A percentile compares a stretch with the other conserved stretches of the same genome.
Conservation (phyloP, 2,113 vertebrate species). For the Halcyon malimbica region DNA sequence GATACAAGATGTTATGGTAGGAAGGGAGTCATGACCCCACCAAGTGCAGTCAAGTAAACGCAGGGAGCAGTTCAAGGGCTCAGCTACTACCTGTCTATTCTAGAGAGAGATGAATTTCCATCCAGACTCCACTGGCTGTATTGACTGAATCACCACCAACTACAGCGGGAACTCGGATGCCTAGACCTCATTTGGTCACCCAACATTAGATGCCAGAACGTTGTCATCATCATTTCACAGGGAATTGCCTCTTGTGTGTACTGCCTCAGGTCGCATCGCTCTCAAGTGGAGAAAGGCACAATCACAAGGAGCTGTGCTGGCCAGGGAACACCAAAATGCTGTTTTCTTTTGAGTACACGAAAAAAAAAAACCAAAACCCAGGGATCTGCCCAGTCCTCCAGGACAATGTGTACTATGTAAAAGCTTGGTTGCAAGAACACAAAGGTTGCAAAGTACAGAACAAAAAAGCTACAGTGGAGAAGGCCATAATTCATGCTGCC, state of each 20-base stretch:
- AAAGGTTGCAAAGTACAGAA: not conserved
- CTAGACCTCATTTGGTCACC: not conserved
- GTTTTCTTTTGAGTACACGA: not conserved
- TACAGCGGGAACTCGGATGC: not conserved
- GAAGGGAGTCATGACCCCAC: not conserved
- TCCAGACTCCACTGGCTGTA: not conserved
- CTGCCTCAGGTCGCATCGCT: conserved; percentile 28
- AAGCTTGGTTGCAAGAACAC: not conserved
- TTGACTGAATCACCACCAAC: not conserved
- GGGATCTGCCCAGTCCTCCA: not conserved
- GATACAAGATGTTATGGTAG: fast-evolving
- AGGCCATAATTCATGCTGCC: not conserved
- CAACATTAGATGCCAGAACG: not conserved
- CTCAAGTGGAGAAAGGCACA: conserved; percentile 29
- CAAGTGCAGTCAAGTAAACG: not conserved
- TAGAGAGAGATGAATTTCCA: not conserved
- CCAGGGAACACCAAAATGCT: fast-evolving
- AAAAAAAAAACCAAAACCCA: not conserved
- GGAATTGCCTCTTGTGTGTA: not conserved
- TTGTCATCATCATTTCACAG: not conserved
- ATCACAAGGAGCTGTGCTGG: not conserved
- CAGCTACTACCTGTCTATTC: not conserved
- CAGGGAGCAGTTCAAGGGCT: fast-evolving
- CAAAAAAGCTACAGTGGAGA: not conserved
- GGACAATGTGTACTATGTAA: not conserved